Evolutionary conservation across 1,140 invertebrate genomes (phyloP).

Genomic region (Drosophila kikkawai): DNA sequence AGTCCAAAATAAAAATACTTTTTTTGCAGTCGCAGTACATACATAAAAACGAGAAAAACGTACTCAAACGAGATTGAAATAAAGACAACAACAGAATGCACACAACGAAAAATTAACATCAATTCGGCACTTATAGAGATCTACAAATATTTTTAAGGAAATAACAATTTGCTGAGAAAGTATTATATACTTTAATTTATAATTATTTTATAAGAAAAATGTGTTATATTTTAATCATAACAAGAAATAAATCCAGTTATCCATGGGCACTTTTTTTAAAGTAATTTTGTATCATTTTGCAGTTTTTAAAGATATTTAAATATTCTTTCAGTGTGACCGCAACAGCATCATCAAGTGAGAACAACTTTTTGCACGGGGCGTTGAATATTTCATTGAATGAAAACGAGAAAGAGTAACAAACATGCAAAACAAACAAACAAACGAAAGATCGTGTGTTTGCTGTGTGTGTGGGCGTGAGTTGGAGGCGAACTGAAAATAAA

Average conservation of each 20-base stretch:
- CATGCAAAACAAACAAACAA: constrained; percentile 73
- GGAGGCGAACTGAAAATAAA: constrained; percentile 67
- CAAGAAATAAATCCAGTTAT: no score
- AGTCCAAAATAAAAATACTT: constrained; percentile 82
- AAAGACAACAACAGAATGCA: constrained; percentile 29
- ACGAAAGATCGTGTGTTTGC: constrained; percentile 24
- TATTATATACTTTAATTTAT: background rate
- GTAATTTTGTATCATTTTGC: background rate
- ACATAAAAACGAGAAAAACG: constrained; percentile 61
- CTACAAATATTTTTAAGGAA: background rate
- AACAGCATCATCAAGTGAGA: constrained; percentile 39
- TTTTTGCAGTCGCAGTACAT: constrained; percentile 57
- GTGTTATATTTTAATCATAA: background rate
- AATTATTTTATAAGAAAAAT: background rate
- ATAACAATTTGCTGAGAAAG: background rate
- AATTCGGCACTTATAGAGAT: background rate
- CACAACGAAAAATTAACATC: background rate
- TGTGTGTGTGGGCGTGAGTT: constrained; percentile 28
- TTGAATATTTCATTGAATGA: constrained; percentile 59
- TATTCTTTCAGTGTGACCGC: constrained; percentile 15
- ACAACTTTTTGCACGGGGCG: constrained; percentile 42
- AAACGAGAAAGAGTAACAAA: constrained; percentile 60
- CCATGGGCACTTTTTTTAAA: no score
- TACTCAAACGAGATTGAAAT: constrained; percentile 61
- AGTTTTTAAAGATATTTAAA: background rate